Conservation (phyloP, 2,113 vertebrate species). For the Tamias sibiricus region DNA sequence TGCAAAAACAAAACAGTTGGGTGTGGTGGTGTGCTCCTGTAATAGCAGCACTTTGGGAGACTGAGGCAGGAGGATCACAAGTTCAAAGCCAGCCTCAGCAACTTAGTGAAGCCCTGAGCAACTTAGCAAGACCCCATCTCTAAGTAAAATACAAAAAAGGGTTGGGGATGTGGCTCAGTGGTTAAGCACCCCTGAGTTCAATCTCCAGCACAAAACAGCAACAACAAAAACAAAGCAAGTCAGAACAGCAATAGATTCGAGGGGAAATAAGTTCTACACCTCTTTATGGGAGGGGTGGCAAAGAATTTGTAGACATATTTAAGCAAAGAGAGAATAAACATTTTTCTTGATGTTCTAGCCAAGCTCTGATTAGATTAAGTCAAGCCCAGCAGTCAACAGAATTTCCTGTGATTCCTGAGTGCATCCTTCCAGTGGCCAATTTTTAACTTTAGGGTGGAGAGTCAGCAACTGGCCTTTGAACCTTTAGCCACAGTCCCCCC, state of each 20-base stretch:
- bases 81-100: no score
- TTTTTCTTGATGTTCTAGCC: not conserved
- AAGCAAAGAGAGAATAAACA: constrained; percentile 27
- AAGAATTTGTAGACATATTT: constrained; percentile 45
- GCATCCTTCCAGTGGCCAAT: constrained; percentile 63
- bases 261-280: not conserved
- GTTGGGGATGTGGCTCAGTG: no score
- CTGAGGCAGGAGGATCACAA: no score
- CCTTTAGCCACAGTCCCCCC: not conserved
- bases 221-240: no score
- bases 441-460: constrained; percentile 68
- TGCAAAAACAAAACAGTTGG: no score
- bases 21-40: no score
- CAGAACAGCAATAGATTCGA: not conserved
- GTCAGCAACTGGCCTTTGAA: constrained; percentile 68
- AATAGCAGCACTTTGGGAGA: no score
- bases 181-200: no score
- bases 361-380: constrained; percentile 47
- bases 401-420: constrained; percentile 25
- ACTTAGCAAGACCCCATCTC: no score
- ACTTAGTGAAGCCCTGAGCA: no score
- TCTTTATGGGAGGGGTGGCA: not conserved
- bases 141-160: no score
- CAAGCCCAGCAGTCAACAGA: constrained; percentile 15
- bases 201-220: no score